Evolutionary conservation across 2,797 vertebrate species (phyloP), one percentile per base, ranked within the genome.

Genomic region (Loris lydekkerianus): DNA sequence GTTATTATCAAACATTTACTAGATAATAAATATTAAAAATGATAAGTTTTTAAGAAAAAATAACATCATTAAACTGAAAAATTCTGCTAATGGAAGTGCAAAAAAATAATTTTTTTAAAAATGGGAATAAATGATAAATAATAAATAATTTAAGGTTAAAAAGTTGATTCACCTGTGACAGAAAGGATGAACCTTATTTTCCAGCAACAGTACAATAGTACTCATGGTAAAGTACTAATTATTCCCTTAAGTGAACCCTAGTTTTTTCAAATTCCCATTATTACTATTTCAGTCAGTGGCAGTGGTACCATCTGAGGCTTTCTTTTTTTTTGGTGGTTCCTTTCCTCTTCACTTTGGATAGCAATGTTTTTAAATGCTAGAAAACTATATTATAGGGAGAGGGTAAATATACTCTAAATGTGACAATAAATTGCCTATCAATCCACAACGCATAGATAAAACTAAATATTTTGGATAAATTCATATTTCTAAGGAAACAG

Each of bases 41-140:
- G 67, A 83, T 69, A 56, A 43, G 25, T 43, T 25, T 78, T 34
- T 34, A 0, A 15, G 43, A 49, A 89, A 83, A 83, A 92, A 77
- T 40, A 76, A 70, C 25, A 82, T 46, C 49, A 84, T 85, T 29
- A 89, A 93, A 60, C 14, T 93, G 56, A 81, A 89, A 89, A 89
- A 76, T 7, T 34, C 40, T 67, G 46, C 25, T 72, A 89, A 91
- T 29, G 83, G 91, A 77, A 43, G 31, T 86, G 49, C 20, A 86
- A n/a, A 76, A 70, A 61, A 91, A 82, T 53, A 89, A 61, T 56
- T 94, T 97, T 96, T 85, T 13, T 89, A 91, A 87, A 34, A 81
- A 86, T 89, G 34, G 56, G 46, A 83, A 95, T 85, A 77, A 78
- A 87, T 72, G n/a, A 58, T n/a, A 75, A 92, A 58, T 58, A 40